Conservation (phyloP, 2,113 vertebrate species). For the Formicarius rufipectus region DNA sequence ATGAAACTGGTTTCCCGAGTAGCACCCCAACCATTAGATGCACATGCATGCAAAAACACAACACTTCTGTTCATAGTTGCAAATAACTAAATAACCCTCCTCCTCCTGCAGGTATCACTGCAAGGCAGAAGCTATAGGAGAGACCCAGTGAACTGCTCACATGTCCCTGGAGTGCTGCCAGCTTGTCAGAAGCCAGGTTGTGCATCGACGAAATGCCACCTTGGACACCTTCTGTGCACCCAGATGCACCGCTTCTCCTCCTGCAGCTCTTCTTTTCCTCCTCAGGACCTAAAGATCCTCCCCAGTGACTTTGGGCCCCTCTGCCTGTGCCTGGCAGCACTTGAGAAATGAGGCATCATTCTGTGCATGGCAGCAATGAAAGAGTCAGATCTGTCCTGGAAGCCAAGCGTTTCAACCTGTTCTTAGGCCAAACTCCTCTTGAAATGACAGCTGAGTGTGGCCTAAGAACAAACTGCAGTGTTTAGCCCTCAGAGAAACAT, state of each 20-base stretch:
- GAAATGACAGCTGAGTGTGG: neutral
- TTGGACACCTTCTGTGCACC: neutral
- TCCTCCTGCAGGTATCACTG: constrained; percentile 36
- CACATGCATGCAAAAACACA: neutral
- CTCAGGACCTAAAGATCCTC: neutral
- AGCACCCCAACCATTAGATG: neutral
- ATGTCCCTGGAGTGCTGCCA: neutral
- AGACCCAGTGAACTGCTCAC: neutral
- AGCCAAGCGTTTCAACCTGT: neutral
- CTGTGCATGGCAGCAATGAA: accelerated
- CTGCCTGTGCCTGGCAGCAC: neutral
- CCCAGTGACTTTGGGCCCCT: neutral
- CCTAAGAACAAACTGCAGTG: neutral
- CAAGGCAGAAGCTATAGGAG: constrained; percentile 54
- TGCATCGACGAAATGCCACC: neutral
- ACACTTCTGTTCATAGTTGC: neutral
- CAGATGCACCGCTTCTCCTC: neutral
- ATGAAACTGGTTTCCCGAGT: neutral
- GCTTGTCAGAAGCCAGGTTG: neutral
- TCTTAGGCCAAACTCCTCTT: neutral
- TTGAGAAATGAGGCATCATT: accelerated
- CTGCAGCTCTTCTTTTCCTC: neutral
- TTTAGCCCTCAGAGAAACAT: neutral
- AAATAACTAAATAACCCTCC: constrained; percentile 1
- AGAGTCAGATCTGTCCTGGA: neutral